Percentiles rank a stretch among this genome's conserved stretches.
phyloP scores from a whole-genome alignment of 1,140 invertebrate species.

The Penaeus vannamei region DNA sequence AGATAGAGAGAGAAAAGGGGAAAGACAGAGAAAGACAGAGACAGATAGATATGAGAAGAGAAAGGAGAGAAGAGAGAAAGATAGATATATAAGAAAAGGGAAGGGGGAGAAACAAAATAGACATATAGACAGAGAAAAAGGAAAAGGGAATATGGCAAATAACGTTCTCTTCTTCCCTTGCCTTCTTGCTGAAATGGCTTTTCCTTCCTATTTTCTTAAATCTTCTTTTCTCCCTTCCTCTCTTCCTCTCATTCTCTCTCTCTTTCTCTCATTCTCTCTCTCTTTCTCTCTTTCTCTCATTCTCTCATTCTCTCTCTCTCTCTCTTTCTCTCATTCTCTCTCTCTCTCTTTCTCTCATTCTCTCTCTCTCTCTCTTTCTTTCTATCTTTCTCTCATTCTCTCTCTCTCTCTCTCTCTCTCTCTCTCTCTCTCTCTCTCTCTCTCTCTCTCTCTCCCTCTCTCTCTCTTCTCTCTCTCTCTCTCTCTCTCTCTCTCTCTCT shows the following conservation, averaged over 20 bases:
- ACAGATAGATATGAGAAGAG: too few relatives aligned
- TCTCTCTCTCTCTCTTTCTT: too few relatives aligned
- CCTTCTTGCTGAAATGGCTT: not conserved
- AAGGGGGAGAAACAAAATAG: too few relatives aligned
- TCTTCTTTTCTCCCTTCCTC: not conserved
- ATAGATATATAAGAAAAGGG: too few relatives aligned
- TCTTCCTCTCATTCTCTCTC: conserved; percentile 6
- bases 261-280: conserved; percentile 9
- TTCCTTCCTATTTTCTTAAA: not conserved
- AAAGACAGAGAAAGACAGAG: not conserved
- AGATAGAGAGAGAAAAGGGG: not conserved
- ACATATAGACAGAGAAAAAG: too few relatives aligned
- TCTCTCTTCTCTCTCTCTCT: not conserved
- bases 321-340: conserved; percentile 2
- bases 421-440: conserved; percentile 21
- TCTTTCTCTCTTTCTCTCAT: conserved; percentile 6
- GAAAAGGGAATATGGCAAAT: too few relatives aligned
- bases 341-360: conserved; percentile 21
- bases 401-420: conserved; percentile 23
- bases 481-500: conserved; percentile 23
- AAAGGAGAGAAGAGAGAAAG: too few relatives aligned
- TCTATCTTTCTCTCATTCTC: too few relatives aligned
- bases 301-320: conserved; percentile 1
- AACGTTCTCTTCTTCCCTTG: too few relatives aligned
- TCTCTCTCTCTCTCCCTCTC: conserved; percentile 12